These are phyloP conservation scores for Clostera curtula DNA, from an alignment of 2,888 invertebrate species.

Conservation along the genomic window DNA sequence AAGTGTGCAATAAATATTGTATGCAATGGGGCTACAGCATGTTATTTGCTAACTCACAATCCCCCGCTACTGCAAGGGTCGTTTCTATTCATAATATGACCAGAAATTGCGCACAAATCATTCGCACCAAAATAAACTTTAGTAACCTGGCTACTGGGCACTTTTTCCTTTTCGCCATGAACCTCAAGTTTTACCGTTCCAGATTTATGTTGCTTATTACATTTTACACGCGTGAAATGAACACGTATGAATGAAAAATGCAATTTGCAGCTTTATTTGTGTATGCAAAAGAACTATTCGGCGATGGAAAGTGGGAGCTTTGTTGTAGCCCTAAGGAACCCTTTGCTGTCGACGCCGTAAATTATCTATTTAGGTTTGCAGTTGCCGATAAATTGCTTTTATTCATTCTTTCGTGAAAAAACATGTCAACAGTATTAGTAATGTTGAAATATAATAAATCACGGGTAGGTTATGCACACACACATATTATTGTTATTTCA, in stretches of 20 bases:
- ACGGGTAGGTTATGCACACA: conserved; percentile 5
- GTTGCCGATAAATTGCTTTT: conserved; percentile 62
- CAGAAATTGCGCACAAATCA: conserved; percentile 38
- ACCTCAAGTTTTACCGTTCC: conserved; percentile 30
- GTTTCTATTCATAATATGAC: conserved; percentile 59
- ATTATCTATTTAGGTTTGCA: conserved; percentile 63
- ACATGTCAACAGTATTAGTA: conserved; percentile 43
- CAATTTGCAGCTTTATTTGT: conserved; percentile 54
- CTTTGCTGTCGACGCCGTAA: conserved; percentile 56
- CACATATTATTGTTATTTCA: conserved; percentile 7
- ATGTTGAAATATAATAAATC: conserved; percentile 14
- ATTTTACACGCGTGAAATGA: conserved; percentile 67
- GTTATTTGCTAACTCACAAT: conserved; percentile 59
- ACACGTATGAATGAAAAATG: conserved; percentile 43
- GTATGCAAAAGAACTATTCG: conserved; percentile 41
- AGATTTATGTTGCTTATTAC: conserved; percentile 68
- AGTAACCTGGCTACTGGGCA: conserved; percentile 15
- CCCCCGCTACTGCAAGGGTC: conserved; percentile 48
- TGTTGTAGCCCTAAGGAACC: conserved; percentile 31
- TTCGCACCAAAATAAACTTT: conserved; percentile 31
- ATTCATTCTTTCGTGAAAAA: conserved; percentile 35
- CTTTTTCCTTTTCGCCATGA: conserved; percentile 14
- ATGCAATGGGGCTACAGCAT: conserved; percentile 52
- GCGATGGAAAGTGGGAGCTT: conserved; percentile 16
- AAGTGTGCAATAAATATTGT: conserved; percentile 61